A percentile compares a stretch with the other conserved stretches of the same genome.
These are phyloP conservation scores for Drosophila persimilis DNA, from an alignment of 1,140 invertebrate genomes.

Conservation along the genomic window DNA sequence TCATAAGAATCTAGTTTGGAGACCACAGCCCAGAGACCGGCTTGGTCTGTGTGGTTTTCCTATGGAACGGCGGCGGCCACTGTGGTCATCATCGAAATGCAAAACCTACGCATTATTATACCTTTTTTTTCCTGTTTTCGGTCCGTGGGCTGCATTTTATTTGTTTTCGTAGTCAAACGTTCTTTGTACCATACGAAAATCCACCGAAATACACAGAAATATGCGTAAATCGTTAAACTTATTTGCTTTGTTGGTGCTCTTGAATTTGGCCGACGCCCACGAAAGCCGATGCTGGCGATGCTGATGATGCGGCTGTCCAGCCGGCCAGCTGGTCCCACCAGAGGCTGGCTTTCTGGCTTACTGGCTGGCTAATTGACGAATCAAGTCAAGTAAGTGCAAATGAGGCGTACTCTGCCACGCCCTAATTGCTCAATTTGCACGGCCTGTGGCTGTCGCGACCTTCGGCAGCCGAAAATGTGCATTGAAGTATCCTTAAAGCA, in stretches of 20 bases:
- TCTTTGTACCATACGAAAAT: slow-evolving; percentile 55
- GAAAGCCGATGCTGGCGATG: slow-evolving; percentile 16
- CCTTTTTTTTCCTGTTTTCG: slow-evolving; percentile 27
- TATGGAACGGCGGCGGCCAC: slow-evolving; percentile 5
- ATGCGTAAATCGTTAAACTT: slow-evolving; percentile 49
- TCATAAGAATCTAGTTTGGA: slow-evolving; percentile 31
- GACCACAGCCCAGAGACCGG: not conserved
- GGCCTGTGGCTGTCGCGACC: slow-evolving; percentile 42
- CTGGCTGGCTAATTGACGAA: slow-evolving; percentile 68
- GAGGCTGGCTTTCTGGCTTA: slow-evolving; percentile 15
- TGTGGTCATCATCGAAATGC: slow-evolving; percentile 69
- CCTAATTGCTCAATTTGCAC: slow-evolving; percentile 72
- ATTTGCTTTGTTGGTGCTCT: slow-evolving; percentile 59
- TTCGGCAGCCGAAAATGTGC: slow-evolving; percentile 50
- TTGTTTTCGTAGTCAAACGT: slow-evolving; percentile 76
- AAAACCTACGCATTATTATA: slow-evolving; percentile 66
- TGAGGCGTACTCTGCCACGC: slow-evolving; percentile 60
- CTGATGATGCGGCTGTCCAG: slow-evolving; percentile 39
- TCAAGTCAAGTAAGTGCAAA: slow-evolving; percentile 63
- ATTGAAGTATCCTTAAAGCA: slow-evolving; percentile 54
- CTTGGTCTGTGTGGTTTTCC: slow-evolving; percentile 37
- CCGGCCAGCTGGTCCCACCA: slow-evolving; percentile 7
- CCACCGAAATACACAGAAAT: slow-evolving; percentile 3
- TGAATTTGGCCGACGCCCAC: slow-evolving; percentile 58
- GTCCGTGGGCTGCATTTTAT: slow-evolving; percentile 69